A percentile compares a stretch with the other conserved stretches of the same genome.
These are phyloP conservation scores for Yponomeuta sedellus DNA, from an alignment of 2,888 invertebrate species.

Conservation along the genomic window DNA sequence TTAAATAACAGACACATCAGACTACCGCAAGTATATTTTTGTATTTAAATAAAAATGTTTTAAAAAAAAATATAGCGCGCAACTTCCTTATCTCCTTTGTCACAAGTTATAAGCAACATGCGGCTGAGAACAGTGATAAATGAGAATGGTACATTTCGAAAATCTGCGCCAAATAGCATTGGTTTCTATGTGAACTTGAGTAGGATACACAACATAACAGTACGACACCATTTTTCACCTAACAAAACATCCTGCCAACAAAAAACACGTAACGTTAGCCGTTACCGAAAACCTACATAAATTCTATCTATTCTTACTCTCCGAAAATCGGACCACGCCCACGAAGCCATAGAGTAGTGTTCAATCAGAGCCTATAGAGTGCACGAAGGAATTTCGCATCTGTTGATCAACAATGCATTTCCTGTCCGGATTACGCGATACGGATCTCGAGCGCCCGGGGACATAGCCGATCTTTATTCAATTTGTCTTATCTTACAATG, in stretches of 20 bases:
- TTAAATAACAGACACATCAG: no score
- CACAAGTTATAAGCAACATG: no score
- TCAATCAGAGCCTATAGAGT: conserved; percentile 33
- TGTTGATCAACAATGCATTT: conserved; percentile 64
- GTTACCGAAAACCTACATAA: conserved; percentile 6
- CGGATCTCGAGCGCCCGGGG: conserved; percentile 60
- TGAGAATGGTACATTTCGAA: not conserved
- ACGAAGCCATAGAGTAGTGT: conserved; percentile 41
- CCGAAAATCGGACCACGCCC: conserved; percentile 54
- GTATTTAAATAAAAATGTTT: no score
- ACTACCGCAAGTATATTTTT: no score
- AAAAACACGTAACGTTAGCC: conserved; percentile 6
- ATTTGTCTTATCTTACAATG: conserved; percentile 45
- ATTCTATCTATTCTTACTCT: not conserved
- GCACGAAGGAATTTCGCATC: conserved; percentile 66
- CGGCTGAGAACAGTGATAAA: not conserved
- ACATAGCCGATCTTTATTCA: conserved; percentile 44
- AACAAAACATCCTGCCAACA: conserved; percentile 6
- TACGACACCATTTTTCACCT: not conserved
- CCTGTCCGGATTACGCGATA: conserved; percentile 71
- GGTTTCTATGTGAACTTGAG: not conserved
- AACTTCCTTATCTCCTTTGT: no score
- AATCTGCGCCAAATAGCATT: no score
- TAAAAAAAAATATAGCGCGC: no score
- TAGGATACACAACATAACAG: not conserved